Conservation (phyloP, 2,888 invertebrate species). For the Dione juno region DNA sequence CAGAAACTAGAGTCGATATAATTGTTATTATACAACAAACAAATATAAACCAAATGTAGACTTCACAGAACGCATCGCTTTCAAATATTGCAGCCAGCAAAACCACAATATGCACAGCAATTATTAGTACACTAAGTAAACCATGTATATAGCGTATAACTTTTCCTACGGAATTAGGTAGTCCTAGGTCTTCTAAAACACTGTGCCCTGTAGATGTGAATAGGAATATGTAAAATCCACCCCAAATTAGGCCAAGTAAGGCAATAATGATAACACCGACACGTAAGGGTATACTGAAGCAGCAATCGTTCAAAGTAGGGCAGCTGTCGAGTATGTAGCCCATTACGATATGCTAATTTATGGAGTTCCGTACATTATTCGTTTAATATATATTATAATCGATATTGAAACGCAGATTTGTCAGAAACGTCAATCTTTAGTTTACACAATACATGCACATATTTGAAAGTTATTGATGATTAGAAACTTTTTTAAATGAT, state of each 20-base stretch:
- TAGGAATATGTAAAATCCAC: slow-evolving; percentile 48
- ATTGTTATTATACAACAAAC: slow-evolving; percentile 42
- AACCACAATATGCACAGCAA: slow-evolving; percentile 53
- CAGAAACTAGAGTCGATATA: slow-evolving; percentile 31
- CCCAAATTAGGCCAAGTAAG: slow-evolving; percentile 50
- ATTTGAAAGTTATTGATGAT: too few species aligned
- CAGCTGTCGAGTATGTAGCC: slow-evolving; percentile 54
- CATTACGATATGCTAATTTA: slow-evolving; percentile 45
- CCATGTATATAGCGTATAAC: slow-evolving; percentile 52
- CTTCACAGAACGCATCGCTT: slow-evolving; percentile 55
- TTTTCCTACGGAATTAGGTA: slow-evolving; percentile 33
- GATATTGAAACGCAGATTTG: background rate
- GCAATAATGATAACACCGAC: slow-evolving; percentile 44
- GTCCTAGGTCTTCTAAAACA: slow-evolving; percentile 33
- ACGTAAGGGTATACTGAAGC: slow-evolving; percentile 51
- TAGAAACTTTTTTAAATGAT: background rate
- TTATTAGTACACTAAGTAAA: slow-evolving; percentile 52
- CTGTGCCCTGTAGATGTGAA: slow-evolving; percentile 46
- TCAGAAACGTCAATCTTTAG: background rate
- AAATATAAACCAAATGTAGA: slow-evolving; percentile 56
- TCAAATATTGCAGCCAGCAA: slow-evolving; percentile 47
- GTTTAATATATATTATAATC: background rate
- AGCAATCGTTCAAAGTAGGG: slow-evolving; percentile 53
- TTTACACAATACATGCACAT: too few species aligned
- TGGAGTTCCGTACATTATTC: background rate